Evolutionary conservation across 1,140 invertebrate species (phyloP), one percentile per base, ranked within the genome.

Genomic region (Drosophila mauritiana): DNA sequence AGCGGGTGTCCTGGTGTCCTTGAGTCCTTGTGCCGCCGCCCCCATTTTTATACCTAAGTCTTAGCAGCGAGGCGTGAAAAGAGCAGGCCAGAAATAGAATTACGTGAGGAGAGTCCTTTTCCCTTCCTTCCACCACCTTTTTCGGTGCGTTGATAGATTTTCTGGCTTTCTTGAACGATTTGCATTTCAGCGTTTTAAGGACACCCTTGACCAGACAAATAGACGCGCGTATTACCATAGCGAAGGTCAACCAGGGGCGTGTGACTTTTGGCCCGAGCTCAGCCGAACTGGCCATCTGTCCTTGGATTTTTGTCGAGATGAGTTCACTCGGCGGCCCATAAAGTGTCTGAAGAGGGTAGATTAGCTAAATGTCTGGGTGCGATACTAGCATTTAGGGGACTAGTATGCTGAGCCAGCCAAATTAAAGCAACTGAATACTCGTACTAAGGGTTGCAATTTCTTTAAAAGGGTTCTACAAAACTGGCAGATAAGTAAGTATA

Each of bases 271-370:
- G 37, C 15, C 52, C 12, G 34, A 8, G 20, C 52, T 57, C 12
- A 49, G 52, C 17, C 63, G 12, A 72, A 70, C 15, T 61, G 40
- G 48, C 61, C 57, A 61, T 45, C 61, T 77, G 65, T 45, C 72
- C 80, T 84, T 76, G 80, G 68, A 53, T 39, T 48, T 42, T 56
- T 37, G 64, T 84, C 59, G 48, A 65, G 56, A 49, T 63, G 39
- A 59, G 58, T 61, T 62, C 56, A 61, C 51, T 43, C 25, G 20
- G 31, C 10, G 20, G 15, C 27, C 52, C 75, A 76, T 80, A 85
- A 80, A 80, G 61, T 67, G 77, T 65, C 74, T 63, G 42, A 80
- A 81, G 78, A 73, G 81, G 80, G 80, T 85, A 80, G 78, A 85
- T 84, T 84, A 84, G 77, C 73, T 49, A 57, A 75, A 65, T 53